Evolutionary conservation across 2,888 invertebrate species (phyloP).

Genomic region (Papilio protenor): DNA sequence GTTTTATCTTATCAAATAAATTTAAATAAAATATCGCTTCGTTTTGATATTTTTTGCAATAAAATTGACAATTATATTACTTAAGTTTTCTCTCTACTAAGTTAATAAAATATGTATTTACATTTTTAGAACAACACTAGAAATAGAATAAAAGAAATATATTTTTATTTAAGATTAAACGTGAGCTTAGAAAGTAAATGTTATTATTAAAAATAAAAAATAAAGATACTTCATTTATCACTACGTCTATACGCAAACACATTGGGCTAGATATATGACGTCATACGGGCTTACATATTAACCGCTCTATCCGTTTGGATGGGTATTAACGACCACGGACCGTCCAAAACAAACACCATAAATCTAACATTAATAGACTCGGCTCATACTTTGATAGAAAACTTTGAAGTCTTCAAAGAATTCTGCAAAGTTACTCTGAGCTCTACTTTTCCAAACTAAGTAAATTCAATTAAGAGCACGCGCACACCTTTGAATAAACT

Average conservation of each 20-base stretch:
- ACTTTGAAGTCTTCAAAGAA: not conserved
- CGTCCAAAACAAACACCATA: conserved; percentile 36
- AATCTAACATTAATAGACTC: conserved; percentile 34
- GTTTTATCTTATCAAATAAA: not conserved
- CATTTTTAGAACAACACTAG: no score
- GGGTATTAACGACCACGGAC: conserved; percentile 22
- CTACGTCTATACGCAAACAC: not conserved
- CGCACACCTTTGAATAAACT: no score
- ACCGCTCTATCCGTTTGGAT: conserved; percentile 24
- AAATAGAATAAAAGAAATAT: no score
- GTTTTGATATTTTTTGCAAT: not conserved
- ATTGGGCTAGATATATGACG: conserved; percentile 12
- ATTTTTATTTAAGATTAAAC: no score
- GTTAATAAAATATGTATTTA: no score
- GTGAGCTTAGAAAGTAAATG: no score
- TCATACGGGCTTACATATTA: conserved; percentile 6
- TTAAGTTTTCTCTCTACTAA: no score
- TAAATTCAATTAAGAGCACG: not conserved
- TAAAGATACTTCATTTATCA: not conserved
- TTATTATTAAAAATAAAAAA: no score
- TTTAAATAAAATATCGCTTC: conserved; percentile 4
- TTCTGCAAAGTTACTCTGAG: not conserved
- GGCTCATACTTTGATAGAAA: not conserved
- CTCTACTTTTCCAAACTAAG: not conserved
- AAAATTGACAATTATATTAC: not conserved